These are phyloP conservation scores for Campodea augens DNA, from an alignment of 1,140 invertebrate genomes.

Conservation along the genomic window DNA sequence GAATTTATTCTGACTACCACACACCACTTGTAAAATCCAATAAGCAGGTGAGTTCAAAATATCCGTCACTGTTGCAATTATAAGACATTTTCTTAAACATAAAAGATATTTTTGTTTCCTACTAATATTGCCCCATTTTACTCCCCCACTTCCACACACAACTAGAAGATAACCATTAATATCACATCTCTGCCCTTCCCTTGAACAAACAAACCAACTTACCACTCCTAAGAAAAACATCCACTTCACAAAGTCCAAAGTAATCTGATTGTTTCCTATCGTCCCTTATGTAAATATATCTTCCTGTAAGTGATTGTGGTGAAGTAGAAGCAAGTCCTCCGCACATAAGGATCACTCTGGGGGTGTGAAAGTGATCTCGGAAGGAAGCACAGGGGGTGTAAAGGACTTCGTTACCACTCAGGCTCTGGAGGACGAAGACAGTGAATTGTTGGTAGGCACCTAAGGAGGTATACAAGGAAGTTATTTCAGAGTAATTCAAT, in stretches of 20 bases:
- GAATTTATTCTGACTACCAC: too few relatives aligned
- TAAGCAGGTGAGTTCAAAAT: too few relatives aligned
- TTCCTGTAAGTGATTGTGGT: constrained; percentile 13
- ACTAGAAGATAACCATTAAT: not conserved
- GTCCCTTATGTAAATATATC: constrained; percentile 22
- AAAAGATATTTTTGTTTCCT: too few relatives aligned
- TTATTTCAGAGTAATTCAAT: too few relatives aligned
- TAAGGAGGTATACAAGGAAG: too few relatives aligned
- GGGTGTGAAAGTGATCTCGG: constrained; percentile 12
- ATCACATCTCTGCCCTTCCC: not conserved
- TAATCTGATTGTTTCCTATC: constrained; percentile 19
- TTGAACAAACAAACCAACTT: constrained; percentile 5
- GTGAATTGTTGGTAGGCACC: constrained; percentile 18
- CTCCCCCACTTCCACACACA: too few relatives aligned
- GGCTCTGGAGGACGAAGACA: constrained; percentile 17
- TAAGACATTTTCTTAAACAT: too few relatives aligned
- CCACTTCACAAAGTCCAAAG: constrained; percentile 23
- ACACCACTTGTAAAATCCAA: too few relatives aligned
- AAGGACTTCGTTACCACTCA: constrained; percentile 17
- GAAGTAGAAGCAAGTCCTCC: constrained; percentile 16
- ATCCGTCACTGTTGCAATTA: too few relatives aligned
- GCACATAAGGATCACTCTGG: constrained; percentile 14
- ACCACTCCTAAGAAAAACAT: constrained; percentile 22
- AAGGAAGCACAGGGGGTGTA: constrained; percentile 19
- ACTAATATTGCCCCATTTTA: too few relatives aligned